Percentiles rank a stretch among this genome's conserved stretches.
Conservation (phyloP, 2,797 vertebrate genomes). For the Silurus aristotelis region DNA sequence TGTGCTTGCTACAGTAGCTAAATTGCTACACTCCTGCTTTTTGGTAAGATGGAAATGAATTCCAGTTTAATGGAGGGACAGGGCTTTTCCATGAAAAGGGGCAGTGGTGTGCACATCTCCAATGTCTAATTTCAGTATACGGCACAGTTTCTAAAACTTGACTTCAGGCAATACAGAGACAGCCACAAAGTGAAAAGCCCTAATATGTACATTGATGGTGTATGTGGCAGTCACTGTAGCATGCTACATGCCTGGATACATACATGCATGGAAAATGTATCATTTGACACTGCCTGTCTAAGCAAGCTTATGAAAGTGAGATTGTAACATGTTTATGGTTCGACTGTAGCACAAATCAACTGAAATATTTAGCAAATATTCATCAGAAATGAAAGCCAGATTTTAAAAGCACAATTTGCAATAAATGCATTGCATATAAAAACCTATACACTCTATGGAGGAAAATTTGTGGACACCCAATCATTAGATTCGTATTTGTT, state of each 20-base stretch:
- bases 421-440: background rate
- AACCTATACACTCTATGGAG: no score
- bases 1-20: background rate
- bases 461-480: no score
- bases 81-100: background rate
- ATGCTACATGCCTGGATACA: background rate
- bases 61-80: background rate
- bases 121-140: background rate
- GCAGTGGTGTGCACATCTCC: background rate
- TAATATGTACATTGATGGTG: background rate
- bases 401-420: background rate
- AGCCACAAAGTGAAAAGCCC: background rate
- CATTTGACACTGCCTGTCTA: background rate
- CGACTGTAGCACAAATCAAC: background rate
- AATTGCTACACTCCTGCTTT: background rate
- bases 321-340: background rate
- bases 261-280: no score
- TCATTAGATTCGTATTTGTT: no score
- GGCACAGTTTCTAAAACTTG: background rate
- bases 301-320: background rate
- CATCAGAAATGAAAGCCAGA: background rate
- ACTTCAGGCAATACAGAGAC: background rate
- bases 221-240: background rate
- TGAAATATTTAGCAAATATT: background rate
- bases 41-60: background rate